Conservation (phyloP, 2,113 vertebrate genomes). For the Rissa tridactyla region DNA sequence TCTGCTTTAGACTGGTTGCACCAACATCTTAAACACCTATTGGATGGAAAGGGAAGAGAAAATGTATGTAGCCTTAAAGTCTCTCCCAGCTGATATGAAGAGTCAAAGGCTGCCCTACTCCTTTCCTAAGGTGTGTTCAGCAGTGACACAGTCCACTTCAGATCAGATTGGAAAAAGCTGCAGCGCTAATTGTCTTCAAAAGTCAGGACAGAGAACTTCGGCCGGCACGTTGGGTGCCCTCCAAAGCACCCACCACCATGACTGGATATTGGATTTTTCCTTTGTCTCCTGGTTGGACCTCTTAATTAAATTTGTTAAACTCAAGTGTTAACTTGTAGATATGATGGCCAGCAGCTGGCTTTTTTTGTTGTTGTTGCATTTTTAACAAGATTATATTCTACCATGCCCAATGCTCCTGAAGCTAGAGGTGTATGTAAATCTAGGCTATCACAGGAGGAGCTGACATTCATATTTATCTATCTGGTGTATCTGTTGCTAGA, state of each 20-base stretch:
- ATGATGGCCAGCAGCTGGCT: not conserved
- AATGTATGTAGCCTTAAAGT: not conserved
- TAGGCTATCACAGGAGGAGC: not conserved
- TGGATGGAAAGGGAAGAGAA: not conserved
- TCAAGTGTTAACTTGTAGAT: not conserved
- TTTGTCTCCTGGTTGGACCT: not conserved
- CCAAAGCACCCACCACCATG: not conserved
- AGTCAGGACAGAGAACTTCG: not conserved
- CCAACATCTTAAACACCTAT: not conserved
- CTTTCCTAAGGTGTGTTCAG: not conserved
- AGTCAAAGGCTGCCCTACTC: not conserved
- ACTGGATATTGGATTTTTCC: not conserved
- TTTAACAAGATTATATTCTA: not conserved
- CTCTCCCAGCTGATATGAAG: not conserved
- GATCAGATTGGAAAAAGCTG: not conserved
- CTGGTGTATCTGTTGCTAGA: not conserved
- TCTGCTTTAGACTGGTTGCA: not conserved
- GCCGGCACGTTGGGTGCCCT: not conserved
- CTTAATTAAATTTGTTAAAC: not conserved
- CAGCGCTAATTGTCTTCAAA: not conserved
- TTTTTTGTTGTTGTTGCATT: not conserved
- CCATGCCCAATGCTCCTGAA: not conserved
- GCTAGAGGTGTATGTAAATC: not conserved
- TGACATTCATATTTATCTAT: not conserved
- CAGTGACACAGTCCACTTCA: not conserved